phyloP scores from a whole-genome alignment of 2,113 vertebrate species.

The Anguilla rostrata region DNA sequence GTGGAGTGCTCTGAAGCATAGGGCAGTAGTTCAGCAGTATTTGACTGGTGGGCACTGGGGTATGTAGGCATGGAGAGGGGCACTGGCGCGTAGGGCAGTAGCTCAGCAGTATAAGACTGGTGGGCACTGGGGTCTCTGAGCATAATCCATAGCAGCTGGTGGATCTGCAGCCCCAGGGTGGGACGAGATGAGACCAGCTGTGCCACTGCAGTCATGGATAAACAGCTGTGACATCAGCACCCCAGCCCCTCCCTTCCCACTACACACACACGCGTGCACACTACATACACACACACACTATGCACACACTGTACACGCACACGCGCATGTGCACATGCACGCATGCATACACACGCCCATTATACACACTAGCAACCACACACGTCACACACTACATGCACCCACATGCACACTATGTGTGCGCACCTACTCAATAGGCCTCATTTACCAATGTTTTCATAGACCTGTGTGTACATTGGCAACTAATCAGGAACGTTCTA shows the following conservation, averaged over 20 bases:
- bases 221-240: neutral
- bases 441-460: too few species aligned
- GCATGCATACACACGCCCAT: neutral
- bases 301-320: neutral
- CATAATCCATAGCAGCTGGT: neutral
- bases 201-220: neutral
- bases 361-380: too few species aligned
- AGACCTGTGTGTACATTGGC: too few species aligned
- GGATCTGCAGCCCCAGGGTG: neutral
- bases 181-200: conserved; percentile 1
- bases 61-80: neutral
- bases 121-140: neutral
- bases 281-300: neutral
- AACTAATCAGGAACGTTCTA: too few species aligned
- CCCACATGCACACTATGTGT: too few species aligned
- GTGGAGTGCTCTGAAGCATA: neutral
- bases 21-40: neutral
- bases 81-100: neutral
- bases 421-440: too few species aligned
- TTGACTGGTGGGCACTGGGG: neutral
- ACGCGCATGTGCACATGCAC: neutral
- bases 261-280: neutral
- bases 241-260: neutral
- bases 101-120: too few species aligned
- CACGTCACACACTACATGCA: too few species aligned